These are phyloP conservation scores for Remorina albescens DNA, from an alignment of 2,797 vertebrate genomes.

Conservation along the genomic window DNA sequence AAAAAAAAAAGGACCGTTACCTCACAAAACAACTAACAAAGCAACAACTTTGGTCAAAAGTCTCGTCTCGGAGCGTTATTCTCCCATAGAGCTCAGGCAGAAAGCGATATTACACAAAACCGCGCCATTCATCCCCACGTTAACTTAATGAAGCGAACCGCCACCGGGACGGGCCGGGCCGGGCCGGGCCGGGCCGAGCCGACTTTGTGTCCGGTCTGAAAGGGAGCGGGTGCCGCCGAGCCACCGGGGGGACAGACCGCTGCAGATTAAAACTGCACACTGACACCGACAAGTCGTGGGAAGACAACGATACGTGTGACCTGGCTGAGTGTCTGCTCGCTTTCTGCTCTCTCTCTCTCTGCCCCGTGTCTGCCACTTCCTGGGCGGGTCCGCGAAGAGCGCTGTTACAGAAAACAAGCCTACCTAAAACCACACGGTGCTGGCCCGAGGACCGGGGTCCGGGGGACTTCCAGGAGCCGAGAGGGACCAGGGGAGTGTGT, in stretches of 20 bases:
- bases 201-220: not conserved
- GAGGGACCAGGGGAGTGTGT: not conserved
- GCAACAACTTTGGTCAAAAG: constrained; percentile 22
- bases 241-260: not conserved
- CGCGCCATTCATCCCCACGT: constrained; percentile 73
- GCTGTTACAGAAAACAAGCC: constrained; percentile 63
- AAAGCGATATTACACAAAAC: constrained; percentile 49
- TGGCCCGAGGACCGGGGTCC: not conserved
- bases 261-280: too few relatives aligned
- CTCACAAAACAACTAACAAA: not conserved
- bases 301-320: not conserved
- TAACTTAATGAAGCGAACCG: constrained; percentile 23
- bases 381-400: constrained; percentile 80
- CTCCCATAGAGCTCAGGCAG: constrained; percentile 26
- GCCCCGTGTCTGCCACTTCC: constrained; percentile 73
- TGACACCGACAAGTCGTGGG: constrained; percentile 14
- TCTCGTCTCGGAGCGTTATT: constrained; percentile 31
- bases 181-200: not conserved
- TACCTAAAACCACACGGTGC: constrained; percentile 6
- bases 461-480: constrained; percentile 12
- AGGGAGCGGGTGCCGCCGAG: not conserved
- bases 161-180: not conserved
- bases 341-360: constrained; percentile 11
- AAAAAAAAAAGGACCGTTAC: constrained; percentile 42
- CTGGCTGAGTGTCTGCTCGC: constrained; percentile 14